Conservation (phyloP, 92 coral and sea anemone genomes). For the Phymanthus crucifer region DNA sequence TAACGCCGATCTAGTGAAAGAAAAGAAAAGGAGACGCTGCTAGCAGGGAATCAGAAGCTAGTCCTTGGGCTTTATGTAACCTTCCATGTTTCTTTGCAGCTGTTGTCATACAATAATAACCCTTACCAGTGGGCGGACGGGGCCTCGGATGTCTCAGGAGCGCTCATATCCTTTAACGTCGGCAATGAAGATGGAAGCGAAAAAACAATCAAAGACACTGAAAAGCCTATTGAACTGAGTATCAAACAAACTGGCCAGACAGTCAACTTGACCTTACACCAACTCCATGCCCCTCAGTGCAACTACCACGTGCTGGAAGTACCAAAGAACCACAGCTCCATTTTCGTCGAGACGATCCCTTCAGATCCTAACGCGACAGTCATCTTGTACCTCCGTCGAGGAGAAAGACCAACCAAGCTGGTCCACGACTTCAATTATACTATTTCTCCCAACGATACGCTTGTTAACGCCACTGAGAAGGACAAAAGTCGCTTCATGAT, state of each 20-base stretch:
- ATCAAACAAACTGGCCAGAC: conserved; percentile 10
- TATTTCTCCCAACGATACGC: neutral
- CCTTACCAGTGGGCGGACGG: conserved; percentile 41
- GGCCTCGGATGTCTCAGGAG: conserved; percentile 30
- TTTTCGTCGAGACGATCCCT: conserved; percentile 49
- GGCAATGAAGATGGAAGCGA: conserved; percentile 8
- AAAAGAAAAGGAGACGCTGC: too few species aligned
- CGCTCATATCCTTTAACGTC: neutral
- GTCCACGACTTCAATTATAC: conserved; percentile 14
- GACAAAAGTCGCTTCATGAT: conserved; percentile 37
- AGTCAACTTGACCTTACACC: conserved; percentile 1
- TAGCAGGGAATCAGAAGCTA: too few species aligned
- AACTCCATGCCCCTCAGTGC: neutral
- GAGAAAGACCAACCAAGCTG: neutral
- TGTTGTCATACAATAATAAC: conserved; percentile 3
- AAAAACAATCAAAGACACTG: neutral
- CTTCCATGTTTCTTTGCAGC: neutral
- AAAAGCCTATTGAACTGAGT: conserved; percentile 6
- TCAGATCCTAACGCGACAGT: conserved; percentile 3
- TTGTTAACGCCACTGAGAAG: neutral
- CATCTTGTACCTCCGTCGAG: conserved; percentile 9
- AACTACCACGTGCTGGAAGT: conserved; percentile 18
- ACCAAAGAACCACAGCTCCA: conserved; percentile 57
- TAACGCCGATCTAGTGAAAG: too few species aligned
- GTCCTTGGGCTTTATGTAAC: neutral